Evolutionary conservation across 2,113 vertebrate genomes (phyloP), one percentile per base, ranked within the genome.

Genomic region (Formicarius rufipectus): DNA sequence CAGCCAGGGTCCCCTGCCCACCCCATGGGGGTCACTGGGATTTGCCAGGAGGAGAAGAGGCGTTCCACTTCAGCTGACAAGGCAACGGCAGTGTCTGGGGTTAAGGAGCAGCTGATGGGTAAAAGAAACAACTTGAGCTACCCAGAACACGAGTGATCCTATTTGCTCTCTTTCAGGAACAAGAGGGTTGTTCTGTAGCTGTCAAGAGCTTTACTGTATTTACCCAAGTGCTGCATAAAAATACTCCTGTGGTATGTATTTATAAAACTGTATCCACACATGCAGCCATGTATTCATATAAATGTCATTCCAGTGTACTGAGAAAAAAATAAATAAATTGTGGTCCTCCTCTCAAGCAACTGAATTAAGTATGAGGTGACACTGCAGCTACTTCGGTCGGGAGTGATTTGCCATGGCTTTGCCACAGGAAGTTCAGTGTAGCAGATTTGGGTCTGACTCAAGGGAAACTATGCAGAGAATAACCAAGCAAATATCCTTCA

Each of bases 161-260:
- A 39, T 69, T 85, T 75, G 84, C 84, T 44, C 60, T 19, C 73
- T 56, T 75, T 69, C 81, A 66, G 71, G 68, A 89, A 76, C 19
- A 72, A 84, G 4, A 6, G 37, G 13, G 40, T 89, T 87, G 40
- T 84, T 82, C 74, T 62, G 39, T 1, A 66, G 23, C 17, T 79
- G 19, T 69, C 78, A 87, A 84, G 92, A 89, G 49, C 77, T 76
- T 75, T 60, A 76, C 75, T 93, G 40, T 64, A 66, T 83, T 83
- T 80, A 82, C 45, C 35, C 63, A 87, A n/a, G 39, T 23, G 55
- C 55, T 63, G 33, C 60, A 69, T 20, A 30, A 72, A 55, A 87
- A 81, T 71, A 82, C 33, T 60, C 69, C 69, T 3, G 3, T 53
- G 53, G 69, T 8, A 79, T n/a, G n/a, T n/a, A n/a, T n/a, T n/a